These are phyloP conservation scores for Nematopogon swammerdamellus DNA, from an alignment of 2,888 invertebrate species.

Conservation along the genomic window DNA sequence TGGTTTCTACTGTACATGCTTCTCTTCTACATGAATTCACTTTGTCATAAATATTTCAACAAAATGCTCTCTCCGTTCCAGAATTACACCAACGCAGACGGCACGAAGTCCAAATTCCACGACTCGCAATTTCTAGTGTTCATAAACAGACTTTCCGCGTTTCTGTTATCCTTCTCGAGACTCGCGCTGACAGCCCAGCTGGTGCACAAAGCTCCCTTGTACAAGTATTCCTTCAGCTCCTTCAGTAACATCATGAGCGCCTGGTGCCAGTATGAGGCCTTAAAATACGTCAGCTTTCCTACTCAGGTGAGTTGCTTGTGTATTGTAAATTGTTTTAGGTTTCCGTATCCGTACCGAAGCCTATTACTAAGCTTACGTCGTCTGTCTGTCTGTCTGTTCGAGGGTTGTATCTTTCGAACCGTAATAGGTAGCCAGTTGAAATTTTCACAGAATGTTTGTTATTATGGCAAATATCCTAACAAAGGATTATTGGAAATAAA, in stretches of 20 bases:
- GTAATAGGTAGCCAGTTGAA: too few relatives aligned
- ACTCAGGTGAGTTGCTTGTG: constrained; percentile 69
- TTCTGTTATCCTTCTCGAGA: constrained; percentile 66
- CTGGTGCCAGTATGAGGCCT: constrained; percentile 99
- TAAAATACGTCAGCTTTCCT: constrained; percentile 97
- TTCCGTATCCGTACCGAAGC: too few relatives aligned
- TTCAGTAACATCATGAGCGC: constrained; percentile 97
- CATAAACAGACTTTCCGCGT: constrained; percentile 87
- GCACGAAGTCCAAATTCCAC: constrained; percentile 68
- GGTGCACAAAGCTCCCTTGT: constrained; percentile 80
- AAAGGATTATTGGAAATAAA: too few relatives aligned
- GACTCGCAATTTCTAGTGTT: constrained; percentile 98
- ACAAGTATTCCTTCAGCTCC: constrained; percentile 93
- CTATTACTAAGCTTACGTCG: too few relatives aligned
- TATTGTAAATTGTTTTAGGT: background rate
- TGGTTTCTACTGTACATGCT: too few relatives aligned
- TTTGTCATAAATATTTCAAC: too few relatives aligned
- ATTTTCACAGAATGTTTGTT: too few relatives aligned
- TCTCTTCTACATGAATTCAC: too few relatives aligned
- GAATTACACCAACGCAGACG: constrained; percentile 64
- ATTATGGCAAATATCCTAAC: too few relatives aligned
- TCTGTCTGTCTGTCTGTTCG: too few relatives aligned
- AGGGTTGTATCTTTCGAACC: too few relatives aligned
- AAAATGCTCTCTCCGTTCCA: constrained; percentile 27
- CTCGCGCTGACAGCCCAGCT: constrained; percentile 59